phyloP scores from a whole-genome alignment of 2,888 invertebrate species.

The Abrostola triplasia region DNA sequence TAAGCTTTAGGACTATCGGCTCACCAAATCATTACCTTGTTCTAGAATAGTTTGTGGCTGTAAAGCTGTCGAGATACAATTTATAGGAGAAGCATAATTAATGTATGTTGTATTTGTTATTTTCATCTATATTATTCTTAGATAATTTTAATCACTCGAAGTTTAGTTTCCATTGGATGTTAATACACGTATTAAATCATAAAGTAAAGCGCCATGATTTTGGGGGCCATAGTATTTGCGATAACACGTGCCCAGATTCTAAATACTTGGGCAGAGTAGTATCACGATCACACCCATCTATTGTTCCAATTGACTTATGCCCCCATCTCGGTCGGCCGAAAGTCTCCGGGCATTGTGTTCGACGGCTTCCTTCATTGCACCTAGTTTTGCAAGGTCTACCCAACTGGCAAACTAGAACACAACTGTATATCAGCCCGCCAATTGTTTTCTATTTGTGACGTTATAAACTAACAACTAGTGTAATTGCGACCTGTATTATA shows the following conservation, averaged over 20 bases:
- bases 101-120: no score
- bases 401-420: constrained; percentile 53
- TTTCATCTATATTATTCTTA: no score
- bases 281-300: constrained; percentile 75
- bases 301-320: constrained; percentile 80
- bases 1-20: constrained; percentile 7
- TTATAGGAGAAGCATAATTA: no score
- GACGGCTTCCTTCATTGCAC: constrained; percentile 59
- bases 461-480: constrained; percentile 24
- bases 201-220: constrained; percentile 1
- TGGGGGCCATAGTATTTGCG: constrained; percentile 8
- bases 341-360: constrained; percentile 75
- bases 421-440: constrained; percentile 17
- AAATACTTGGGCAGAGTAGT: constrained; percentile 22
- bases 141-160: no score
- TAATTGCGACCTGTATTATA: constrained; percentile 54
- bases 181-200: background rate
- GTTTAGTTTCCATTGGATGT: background rate
- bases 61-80: no score
- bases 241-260: constrained; percentile 20
- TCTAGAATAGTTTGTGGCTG: background rate
- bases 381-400: constrained; percentile 42
- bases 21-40: no score
- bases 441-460: constrained; percentile 21
- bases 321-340: constrained; percentile 68